Evolutionary conservation across 2,797 vertebrate species (phyloP), one percentile per base, ranked within the genome.

Genomic region (Austrolebias charrua): DNA sequence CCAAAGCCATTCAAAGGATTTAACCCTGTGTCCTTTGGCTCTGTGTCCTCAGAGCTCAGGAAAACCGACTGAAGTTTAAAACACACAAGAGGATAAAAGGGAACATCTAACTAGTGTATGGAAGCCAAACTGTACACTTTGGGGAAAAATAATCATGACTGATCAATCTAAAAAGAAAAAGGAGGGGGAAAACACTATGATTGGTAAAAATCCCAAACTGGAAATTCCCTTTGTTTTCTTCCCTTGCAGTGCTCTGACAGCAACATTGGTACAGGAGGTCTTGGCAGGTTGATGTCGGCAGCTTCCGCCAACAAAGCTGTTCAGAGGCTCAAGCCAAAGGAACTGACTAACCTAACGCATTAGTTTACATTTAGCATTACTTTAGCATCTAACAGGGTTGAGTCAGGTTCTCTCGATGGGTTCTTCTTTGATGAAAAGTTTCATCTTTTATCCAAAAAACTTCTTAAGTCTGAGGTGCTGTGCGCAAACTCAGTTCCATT

Each of bases 1-100:
- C 58, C 47, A 79, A 81, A 78, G 76, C 76, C 76, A 64, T 77
- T 88, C 78, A 80, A 74, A 69, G 82, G 80, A 82, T 79, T 85
- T 81, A 67, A 65, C 62, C 70, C 31, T 18, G 50, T 52, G 71
- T 77, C 20, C 62, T 70, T 13, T 54, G 65, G 42, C 57, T 61
- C 7, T 6, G 66, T 47, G 46, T 47, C 18, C 68, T 65, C 74
- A 81, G 61, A 79, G 75, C 79, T 84, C 82, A 82, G 76, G 28
- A 45, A 47, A 63, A 67, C 43, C 61, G 67, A 75, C 45, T 73
- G 63, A 79, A 73, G 69, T 77, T 79, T 49, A 71, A 66, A 76
- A 56, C 60, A 70, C 46, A 68, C 8, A 44, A 35, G 44, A 48
- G 63, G 59, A 75, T 69, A 51, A 79, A 55, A 78, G 14, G 14